Evolutionary conservation across 2,797 vertebrate genomes (phyloP), one percentile per base, ranked within the genome.

Genomic region (Balearica regulorum): DNA sequence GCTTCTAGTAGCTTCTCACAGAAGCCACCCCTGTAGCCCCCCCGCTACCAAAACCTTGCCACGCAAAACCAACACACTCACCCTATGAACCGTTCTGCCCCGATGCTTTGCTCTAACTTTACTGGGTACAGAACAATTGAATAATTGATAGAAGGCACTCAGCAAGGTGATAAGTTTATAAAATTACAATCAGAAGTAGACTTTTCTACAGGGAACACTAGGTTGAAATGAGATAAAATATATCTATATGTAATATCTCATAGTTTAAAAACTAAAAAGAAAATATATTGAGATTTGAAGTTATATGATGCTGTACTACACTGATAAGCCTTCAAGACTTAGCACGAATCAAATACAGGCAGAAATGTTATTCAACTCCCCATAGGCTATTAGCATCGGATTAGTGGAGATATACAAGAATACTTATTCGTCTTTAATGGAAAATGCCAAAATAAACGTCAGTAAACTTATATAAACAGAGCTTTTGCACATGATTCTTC

Each of bases 251-350:
- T 94, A 69, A 2, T 80, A 93, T 95, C 66, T 82, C 69, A 46
- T 1, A 60, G 26, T 71, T 94, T 39, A 82, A 88, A 91, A 96
- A 69, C 26, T 77, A 69, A 57, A 93, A 70, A 41, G 71, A 77
- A 96, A 94, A 87, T 65, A 69, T 6, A 57, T 29, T 41, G 68
- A 85, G 57, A 89, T 95, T 89, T 69, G 49, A 95, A 95, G 70
- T 62, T 65, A 60, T 31, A 57, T 37, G 28, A 58, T 72, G 68
- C 83, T 90, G 89, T 88, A 83, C 25, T 69, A 78, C 48, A 21
- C 84, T 92, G 83, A 95, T 86, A 96, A 94, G 93, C 21, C 76
- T 94, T 86, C 46, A 91, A 77, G 60, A 95, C 96, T 94, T 83
- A 95, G 53, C 78, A 81, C 2, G 0, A 96, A 84, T 77, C 49